Conservation (phyloP, 2,888 invertebrate genomes). For the Drosophila atroscutellata region DNA sequence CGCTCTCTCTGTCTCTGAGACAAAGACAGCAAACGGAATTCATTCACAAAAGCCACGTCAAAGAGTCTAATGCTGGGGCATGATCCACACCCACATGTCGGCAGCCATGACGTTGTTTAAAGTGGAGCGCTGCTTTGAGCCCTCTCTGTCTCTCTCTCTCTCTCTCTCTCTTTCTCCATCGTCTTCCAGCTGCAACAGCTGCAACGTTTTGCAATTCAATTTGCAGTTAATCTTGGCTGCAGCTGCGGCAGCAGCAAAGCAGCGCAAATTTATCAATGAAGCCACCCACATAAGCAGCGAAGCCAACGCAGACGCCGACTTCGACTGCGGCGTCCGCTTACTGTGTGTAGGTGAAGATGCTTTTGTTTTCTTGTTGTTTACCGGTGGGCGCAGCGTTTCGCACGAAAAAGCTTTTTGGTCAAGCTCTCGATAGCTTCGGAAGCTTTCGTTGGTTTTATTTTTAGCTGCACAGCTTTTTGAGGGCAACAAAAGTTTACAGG, state of each 20-base stretch:
- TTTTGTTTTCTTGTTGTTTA: constrained; percentile 1
- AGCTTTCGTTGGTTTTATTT: constrained; percentile 45
- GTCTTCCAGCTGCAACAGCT: constrained; percentile 64
- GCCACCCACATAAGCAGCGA: constrained; percentile 74
- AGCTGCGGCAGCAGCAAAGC: constrained; percentile 37
- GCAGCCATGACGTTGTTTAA: constrained; percentile 61
- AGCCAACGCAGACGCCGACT: constrained; percentile 36
- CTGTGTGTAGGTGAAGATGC: constrained; percentile 43
- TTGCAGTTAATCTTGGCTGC: constrained; percentile 75
- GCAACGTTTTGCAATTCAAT: constrained; percentile 80
- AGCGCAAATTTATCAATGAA: constrained; percentile 82
- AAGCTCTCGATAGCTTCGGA: constrained; percentile 19
- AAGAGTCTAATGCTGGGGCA: constrained; percentile 59
- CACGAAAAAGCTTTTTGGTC: constrained; percentile 25
- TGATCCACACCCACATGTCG: constrained; percentile 70
- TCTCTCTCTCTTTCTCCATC: constrained; percentile 3
- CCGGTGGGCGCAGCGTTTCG: constrained; percentile 43
- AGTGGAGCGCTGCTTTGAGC: constrained; percentile 62
- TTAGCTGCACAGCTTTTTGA: constrained; percentile 33
- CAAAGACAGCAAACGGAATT: constrained; percentile 51
- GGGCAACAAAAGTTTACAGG: constrained; percentile 27
- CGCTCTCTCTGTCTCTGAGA: constrained; percentile 20
- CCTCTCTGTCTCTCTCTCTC: neutral
- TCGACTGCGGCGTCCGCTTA: constrained; percentile 6
- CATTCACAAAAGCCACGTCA: constrained; percentile 71